Evolutionary conservation across 2,888 invertebrate species (phyloP), one percentile per base, ranked within the genome.

Genomic region (Amphipoea oculea): DNA sequence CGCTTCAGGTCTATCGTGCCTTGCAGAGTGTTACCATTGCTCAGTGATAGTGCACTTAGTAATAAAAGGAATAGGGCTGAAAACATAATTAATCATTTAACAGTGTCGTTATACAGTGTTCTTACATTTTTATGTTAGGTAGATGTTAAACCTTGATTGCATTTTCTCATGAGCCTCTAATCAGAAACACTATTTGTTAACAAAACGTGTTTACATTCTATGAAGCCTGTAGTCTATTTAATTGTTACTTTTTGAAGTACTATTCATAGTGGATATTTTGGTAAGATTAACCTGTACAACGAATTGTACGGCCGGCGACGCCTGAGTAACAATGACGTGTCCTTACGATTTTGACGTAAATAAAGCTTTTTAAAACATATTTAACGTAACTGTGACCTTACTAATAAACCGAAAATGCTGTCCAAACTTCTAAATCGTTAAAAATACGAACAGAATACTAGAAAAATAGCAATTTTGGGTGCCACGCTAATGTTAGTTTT

Each of bases 1-100:
- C 95, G 92, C 73, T 95, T 94, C 23, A 95, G 88, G 90, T 97
- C 97, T 84, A 97, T 94, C 0, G 94, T 95, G 76, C 93, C 94
- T 90, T 95, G 96, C 42, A 97, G 91, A 48, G 94, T 93, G 86
- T 92, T 95, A 5, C 91, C 95, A 91, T 93, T 91, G 90, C 92
- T 92, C 29, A 93, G 57, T 23, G 91, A 92, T 89, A 96, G 23
- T 79, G 92, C 75, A 89, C 95, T 92, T 89, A 96, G 62, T 68
- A 93, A 74, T 79, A 95, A 83, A 48, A 94, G 68, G 68, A 91
- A 91, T 79, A 94, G 72, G 68, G 85, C 96, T 95, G 93, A 76
- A 95, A 95, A 66, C 77, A 87, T 78, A 62, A 75, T 79, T 68
- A 63, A 73, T 70, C 14, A 72, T 77, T 74, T 40, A 74, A 73